Evolutionary conservation across 2,113 vertebrate species (phyloP).

Genomic region (Elaphurus davidianus): DNA sequence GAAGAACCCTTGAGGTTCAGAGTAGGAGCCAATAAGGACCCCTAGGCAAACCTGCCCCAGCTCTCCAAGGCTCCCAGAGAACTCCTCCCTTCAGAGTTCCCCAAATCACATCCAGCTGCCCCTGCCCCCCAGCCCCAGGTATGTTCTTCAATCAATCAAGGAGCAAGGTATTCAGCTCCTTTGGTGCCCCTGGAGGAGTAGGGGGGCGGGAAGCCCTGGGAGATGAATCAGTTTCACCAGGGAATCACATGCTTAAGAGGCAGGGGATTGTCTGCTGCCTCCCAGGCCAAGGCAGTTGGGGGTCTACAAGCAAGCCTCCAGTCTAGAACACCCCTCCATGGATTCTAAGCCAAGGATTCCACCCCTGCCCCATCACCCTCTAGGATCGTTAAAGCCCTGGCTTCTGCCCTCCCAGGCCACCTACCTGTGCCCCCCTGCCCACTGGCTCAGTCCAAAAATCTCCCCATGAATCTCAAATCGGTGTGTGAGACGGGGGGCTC

Average conservation of each 20-base stretch:
- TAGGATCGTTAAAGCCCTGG: neutral
- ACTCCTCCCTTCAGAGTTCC: neutral
- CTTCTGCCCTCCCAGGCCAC: neutral
- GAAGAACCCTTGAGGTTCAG: neutral
- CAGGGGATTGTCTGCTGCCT: neutral
- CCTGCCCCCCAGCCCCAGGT: neutral
- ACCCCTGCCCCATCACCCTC: neutral
- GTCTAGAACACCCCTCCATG: neutral
- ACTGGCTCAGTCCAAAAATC: neutral
- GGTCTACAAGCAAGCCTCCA: neutral
- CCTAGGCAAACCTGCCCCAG: neutral
- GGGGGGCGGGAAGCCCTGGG: neutral
- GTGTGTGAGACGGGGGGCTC: neutral
- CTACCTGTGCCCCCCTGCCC: conserved; percentile 46
- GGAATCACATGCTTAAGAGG: neutral
- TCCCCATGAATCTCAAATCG: neutral
- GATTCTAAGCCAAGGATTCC: neutral
- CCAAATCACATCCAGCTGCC: neutral
- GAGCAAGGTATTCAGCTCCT: neutral
- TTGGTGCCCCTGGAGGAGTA: neutral
- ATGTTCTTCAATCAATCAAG: neutral
- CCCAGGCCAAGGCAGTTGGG: neutral
- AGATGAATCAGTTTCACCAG: neutral
- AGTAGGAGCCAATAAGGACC: neutral
- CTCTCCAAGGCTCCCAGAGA: neutral